phyloP scores from a whole-genome alignment of 2,888 invertebrate genomes.

The Aphelenchoides bicaudatus region DNA sequence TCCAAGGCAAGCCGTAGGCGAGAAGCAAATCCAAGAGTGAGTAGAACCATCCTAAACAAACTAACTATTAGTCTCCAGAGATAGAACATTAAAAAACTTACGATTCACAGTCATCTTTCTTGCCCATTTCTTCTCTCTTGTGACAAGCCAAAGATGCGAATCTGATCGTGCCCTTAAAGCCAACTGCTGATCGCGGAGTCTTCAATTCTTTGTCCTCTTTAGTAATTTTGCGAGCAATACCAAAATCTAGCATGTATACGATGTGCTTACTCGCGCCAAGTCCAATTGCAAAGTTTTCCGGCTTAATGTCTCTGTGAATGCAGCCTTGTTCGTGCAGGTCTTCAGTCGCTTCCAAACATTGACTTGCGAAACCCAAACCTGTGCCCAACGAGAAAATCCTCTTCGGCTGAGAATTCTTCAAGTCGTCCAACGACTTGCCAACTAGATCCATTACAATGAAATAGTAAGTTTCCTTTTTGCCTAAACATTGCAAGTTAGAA shows the following conservation, averaged over 20 bases:
- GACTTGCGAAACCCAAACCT: conserved; percentile 40
- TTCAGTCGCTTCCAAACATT: conserved; percentile 52
- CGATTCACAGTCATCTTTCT: conserved; percentile 53
- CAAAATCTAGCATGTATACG: conserved; percentile 51
- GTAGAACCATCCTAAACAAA: conserved; percentile 37
- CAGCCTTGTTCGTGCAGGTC: conserved; percentile 51
- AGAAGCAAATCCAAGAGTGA: conserved; percentile 47
- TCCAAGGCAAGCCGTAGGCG: conserved; percentile 47
- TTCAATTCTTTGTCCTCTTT: conserved; percentile 37
- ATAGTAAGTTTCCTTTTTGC: conserved; percentile 41
- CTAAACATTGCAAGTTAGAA: too few relatives aligned
- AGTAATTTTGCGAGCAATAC: conserved; percentile 42
- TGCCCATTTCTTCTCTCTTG: conserved; percentile 40
- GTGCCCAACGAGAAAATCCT: conserved; percentile 40
- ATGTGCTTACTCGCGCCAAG: conserved; percentile 23
- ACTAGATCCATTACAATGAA: conserved; percentile 51
- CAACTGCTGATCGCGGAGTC: conserved; percentile 25
- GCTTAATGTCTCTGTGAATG: conserved; percentile 50
- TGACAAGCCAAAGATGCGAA: conserved; percentile 52
- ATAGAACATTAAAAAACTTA: conserved; percentile 39
- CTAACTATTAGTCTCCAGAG: not conserved
- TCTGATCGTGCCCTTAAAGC: conserved; percentile 51
- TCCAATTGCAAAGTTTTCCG: conserved; percentile 49
- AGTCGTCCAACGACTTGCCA: conserved; percentile 26
- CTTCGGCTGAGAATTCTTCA: conserved; percentile 21